Percentiles rank a stretch among this genome's conserved stretches.
Conservation (phyloP, 1,140 invertebrate genomes). For the Lepidurus arcticus region DNA sequence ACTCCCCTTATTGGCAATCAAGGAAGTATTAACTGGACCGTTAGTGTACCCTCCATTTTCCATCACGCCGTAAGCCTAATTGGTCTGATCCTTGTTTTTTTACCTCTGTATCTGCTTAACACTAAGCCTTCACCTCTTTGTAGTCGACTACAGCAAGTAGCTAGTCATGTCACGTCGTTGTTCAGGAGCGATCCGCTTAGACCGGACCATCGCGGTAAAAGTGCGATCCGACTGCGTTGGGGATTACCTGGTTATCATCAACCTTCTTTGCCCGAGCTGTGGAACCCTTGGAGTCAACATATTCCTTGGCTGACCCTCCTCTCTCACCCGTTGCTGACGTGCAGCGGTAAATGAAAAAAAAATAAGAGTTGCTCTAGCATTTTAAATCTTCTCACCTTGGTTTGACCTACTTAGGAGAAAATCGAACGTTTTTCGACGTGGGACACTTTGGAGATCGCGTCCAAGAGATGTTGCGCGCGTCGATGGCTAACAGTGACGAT, state of each 20-base stretch:
- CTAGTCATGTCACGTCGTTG: slow-evolving; percentile 60
- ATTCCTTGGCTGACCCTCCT: slow-evolving; percentile 72
- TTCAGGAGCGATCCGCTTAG: slow-evolving; percentile 53
- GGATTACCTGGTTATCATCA: slow-evolving; percentile 41
- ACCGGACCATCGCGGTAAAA: not conserved
- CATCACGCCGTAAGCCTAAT: slow-evolving; percentile 67
- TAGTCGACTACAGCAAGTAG: slow-evolving; percentile 38
- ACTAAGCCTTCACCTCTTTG: not conserved
- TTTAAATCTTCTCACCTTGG: not conserved
- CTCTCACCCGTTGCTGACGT: slow-evolving; percentile 72
- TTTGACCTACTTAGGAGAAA: not conserved
- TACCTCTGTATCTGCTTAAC: not conserved
- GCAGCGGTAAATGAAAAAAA: slow-evolving; percentile 55
- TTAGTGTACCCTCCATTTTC: slow-evolving; percentile 70
- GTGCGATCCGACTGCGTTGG: not conserved
- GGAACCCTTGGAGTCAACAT: slow-evolving; percentile 76
- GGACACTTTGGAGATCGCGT: not conserved
- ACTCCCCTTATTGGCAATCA: slow-evolving; percentile 58
- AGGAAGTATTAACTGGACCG: slow-evolving; percentile 66
- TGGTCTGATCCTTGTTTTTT: not conserved
- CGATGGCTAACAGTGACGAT: not conserved
- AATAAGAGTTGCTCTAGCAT: not conserved
- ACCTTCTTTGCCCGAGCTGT: slow-evolving; percentile 61
- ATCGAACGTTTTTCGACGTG: not conserved
- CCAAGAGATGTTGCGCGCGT: not conserved